Evolutionary conservation across 1,140 invertebrate genomes (phyloP), one percentile per base, ranked within the genome.

Genomic region (Diorhabda elongata): DNA sequence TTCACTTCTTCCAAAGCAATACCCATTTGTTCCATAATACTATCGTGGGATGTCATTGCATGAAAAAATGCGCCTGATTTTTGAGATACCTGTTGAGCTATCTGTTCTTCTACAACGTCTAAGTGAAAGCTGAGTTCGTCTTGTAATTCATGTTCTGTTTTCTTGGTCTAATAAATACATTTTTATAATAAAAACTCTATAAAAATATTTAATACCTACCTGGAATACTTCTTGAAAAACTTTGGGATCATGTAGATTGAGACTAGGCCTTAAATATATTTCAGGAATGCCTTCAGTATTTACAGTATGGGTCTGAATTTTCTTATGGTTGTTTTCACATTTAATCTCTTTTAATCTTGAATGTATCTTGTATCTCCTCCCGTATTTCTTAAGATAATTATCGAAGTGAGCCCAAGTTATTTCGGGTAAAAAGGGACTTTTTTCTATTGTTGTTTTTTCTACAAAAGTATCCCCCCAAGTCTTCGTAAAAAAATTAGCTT

Each of bases 391-490:
- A 73, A 97, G 82, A 82, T 98, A 99, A 56, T 86, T 84, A 72
- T 95, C 91, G 84, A 99, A 97, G 82, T 97, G 92, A 58, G 88
- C 85, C 75, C 88, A 87, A 2, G 87, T 90, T 43, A 98, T 90
- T 76, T 95, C 91, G 58, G 94, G 94, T 70, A 99, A 82, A 80
- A 92, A 91, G 2, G 89, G 87, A 74, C 92, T 92, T 66, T 88
- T 87, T 41, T 89, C 86, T 77, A 98, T 88, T 11, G 89, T 85
- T 42, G 84, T 82, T 74, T 90, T 91, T 70, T 97, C 95, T 5
- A 97, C 87, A 83, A 98, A 98, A 68, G 87, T 87, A 77, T 98
- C 96, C 57, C 98, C 97, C 98, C 98, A 99, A 71, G 95, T 97
- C 82, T 95, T 96, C 2, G 96, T 98, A 77, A 99, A 96, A 76